Evolutionary conservation across 2,113 vertebrate genomes (phyloP), one percentile per base, ranked within the genome.

Genomic region (Cephalopholis sonnerati): DNA sequence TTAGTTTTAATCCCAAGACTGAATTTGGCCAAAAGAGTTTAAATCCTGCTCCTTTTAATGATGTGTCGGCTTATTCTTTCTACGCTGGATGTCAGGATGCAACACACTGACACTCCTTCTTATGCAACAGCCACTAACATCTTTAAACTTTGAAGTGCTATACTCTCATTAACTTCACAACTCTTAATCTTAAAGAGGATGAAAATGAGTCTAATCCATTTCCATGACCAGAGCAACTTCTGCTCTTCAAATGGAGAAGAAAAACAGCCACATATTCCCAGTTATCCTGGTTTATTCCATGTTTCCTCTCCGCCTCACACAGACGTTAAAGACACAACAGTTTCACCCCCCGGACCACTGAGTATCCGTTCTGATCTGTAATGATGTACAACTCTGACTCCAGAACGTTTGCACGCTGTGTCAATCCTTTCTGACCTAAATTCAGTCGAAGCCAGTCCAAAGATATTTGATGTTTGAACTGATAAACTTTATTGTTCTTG

Each of bases 11-110:
- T 90, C 84, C 90, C 13, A 20, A 39, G 1, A 29, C 78, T 64
- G n/a, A 86, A 81, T 87, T 88, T 87, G 65, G 74, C 81, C 83
- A 81, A 63, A 80, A 90, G 83, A 69, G 85, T 90, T 89, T 85
- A 91, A 93, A 89, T 83, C 84, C 81, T 41, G 39, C 72, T 54
- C 62, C 41, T 44, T 90, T 82, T 71, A 84, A 85, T 89, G 89
- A 92, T 90, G 89, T 86, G 87, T 93, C 92, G 72, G 89, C 89
- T 92, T 91, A 83, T 88, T 89, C 83, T 86, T 90, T 90, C 63
- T 55, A 46, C 3, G 59, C 50, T 36, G 82, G 55, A 54, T 69
- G 80, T 82, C 83, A 76, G 78, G 51, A 81, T 73, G 70, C 41
- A 22, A 63, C 64, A 74, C 82, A 61, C 68, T 55, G 51, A 76